These are phyloP conservation scores for Castor canadensis DNA, from an alignment of 2,113 vertebrate species.

Conservation along the genomic window DNA sequence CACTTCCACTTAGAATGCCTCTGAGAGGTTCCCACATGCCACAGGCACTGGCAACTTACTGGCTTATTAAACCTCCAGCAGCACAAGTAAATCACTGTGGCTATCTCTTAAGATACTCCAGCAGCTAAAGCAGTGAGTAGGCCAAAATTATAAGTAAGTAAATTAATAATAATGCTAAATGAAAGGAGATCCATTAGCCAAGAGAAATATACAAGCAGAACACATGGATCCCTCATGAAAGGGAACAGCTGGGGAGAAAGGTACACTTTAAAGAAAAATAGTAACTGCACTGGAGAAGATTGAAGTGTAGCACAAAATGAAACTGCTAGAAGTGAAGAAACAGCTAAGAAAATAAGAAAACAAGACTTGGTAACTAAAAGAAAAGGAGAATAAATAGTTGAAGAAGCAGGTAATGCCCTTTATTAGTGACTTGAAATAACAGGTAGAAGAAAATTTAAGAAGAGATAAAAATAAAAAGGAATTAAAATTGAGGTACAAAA, in stretches of 20 bases:
- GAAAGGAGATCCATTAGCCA: background rate
- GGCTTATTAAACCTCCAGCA: background rate
- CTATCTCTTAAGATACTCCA: background rate
- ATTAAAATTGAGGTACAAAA: background rate
- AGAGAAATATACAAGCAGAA: background rate
- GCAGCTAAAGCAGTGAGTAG: background rate
- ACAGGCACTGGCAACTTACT: background rate
- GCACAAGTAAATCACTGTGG: background rate
- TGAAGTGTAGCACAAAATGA: background rate
- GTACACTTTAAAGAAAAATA: background rate
- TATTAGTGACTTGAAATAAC: background rate
- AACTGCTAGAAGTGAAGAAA: background rate
- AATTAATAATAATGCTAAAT: background rate
- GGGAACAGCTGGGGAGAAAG: background rate
- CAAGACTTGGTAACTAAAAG: background rate
- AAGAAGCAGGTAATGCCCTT: background rate
- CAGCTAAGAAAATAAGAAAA: background rate
- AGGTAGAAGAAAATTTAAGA: background rate
- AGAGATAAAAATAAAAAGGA: background rate
- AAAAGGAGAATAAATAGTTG: background rate
- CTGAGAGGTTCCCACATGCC: background rate
- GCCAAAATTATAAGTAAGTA: background rate
- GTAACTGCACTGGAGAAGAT: background rate
- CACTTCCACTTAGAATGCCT: background rate
- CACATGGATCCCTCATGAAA: background rate